Evolutionary conservation across 2,113 vertebrate genomes (phyloP), one percentile per base, ranked within the genome.

Genomic region (Tautogolabrus adspersus): DNA sequence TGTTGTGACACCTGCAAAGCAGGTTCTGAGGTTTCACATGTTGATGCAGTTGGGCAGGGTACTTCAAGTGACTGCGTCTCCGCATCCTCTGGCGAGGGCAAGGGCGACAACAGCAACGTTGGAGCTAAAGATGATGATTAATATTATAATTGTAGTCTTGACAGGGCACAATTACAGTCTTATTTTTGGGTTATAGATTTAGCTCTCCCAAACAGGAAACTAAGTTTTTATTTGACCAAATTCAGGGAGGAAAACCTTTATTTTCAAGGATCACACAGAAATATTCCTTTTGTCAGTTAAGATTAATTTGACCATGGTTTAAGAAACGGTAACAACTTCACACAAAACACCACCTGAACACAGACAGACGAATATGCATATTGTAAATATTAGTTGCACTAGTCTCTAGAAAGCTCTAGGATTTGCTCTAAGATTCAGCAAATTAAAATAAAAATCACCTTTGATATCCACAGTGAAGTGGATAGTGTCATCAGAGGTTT

Each of bases 1-100:
- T 95, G 95, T 95, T 93, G 94, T 79, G 94, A 92, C 75, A 95
- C 95, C 0, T 79, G 91, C 72, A 93, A 93, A 18, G 87, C 92
- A 0, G 83, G 90, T 8, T 94, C 88, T 21, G 96, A 94, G 79
- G 95, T 94, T 82, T 96, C 91, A 0, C 92, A 91, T 46, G 84
- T 56, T 58, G 86, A 74, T 66, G 89, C 86, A 68, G 72, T 69
- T 38, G 90, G 59, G 60, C 91, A 0, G 77, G 81, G 77, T 66
- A 77, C 82, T 79, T 94, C 89, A 85, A 91, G 66, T 66, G 90
- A 66, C 73, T 83, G 81, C 23, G n/a, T 89, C 84, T 91, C 86
- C 86, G 81, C 82, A 79, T 83, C 84, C 69, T 92, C 90, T 52
- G 79, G 75, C 65, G 89, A 83, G 65, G 79, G 75, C 65, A 88